These are phyloP conservation scores for Eonycteris spelaea DNA, from an alignment of 2,113 vertebrate genomes.

Conservation along the genomic window DNA sequence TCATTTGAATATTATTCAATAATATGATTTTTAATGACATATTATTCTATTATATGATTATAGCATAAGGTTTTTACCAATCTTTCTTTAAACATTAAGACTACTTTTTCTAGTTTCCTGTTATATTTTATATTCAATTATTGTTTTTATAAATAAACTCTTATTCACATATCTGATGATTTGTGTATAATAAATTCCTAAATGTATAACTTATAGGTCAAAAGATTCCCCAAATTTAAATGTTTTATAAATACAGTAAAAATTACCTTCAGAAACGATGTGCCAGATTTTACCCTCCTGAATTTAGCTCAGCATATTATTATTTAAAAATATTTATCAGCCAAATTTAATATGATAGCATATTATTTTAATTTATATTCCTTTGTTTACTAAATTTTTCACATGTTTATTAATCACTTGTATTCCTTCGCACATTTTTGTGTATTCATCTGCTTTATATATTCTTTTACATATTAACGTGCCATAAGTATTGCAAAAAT, in stretches of 20 bases:
- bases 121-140: neutral
- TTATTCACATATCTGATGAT: neutral
- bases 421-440: neutral
- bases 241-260: neutral
- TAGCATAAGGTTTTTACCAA: neutral
- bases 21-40: neutral
- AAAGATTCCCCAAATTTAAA: neutral
- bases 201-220: neutral
- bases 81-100: neutral
- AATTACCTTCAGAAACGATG: neutral
- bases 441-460: neutral
- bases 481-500: neutral
- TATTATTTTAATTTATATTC: neutral
- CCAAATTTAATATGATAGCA: neutral
- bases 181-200: neutral
- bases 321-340: slow-evolving; percentile 13
- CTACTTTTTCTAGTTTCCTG: neutral
- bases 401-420: neutral
- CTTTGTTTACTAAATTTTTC: neutral
- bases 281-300: neutral
- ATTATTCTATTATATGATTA: neutral
- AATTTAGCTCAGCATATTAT: neutral
- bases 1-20: neutral
- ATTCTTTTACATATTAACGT: neutral
- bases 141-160: neutral